A percentile compares a stretch with the other conserved stretches of the same genome.
phyloP scores from a whole-genome alignment of 2,888 invertebrate genomes.

The Thymelicus acteon region DNA sequence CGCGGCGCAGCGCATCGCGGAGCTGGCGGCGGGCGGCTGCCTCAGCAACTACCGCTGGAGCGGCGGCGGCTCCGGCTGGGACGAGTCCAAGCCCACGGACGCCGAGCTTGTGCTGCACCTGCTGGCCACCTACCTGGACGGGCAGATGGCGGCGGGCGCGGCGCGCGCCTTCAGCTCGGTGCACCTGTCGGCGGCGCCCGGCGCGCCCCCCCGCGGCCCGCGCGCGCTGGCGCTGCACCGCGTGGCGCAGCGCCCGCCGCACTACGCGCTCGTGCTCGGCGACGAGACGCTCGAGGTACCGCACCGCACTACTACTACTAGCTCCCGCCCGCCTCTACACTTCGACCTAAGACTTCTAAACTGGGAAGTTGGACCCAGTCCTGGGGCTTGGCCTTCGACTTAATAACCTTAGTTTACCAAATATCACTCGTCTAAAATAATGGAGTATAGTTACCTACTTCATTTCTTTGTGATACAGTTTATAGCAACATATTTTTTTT shows the following conservation, averaged over 20 bases:
- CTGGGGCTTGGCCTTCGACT: no score
- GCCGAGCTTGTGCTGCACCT: conserved; percentile 94
- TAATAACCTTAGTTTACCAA: no score
- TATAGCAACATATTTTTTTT: no score
- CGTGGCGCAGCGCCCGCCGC: conserved; percentile 51
- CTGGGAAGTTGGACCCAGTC: no score
- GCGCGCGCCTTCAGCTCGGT: conserved; percentile 61
- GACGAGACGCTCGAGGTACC: conserved; percentile 54
- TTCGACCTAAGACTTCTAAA: no score
- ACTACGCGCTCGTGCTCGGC: conserved; percentile 84
- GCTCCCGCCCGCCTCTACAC: no score
- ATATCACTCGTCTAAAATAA: no score
- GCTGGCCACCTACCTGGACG: conserved; percentile 94
- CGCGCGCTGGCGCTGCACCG: conserved; percentile 82
- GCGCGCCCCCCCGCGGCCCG: conserved; percentile 73
- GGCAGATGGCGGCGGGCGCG: conserved; percentile 85
- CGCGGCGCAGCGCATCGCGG: conserved; percentile 90
- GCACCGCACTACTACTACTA: conserved; percentile 20
- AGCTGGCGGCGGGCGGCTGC: conserved; percentile 92
- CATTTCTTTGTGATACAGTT: no score
- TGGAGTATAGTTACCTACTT: no score
- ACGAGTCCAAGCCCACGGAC: conserved; percentile 93
- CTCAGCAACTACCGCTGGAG: conserved; percentile 96
- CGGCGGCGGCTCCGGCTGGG: conserved; percentile 93
- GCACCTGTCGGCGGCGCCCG: conserved; percentile 62